Evolutionary conservation across 35 echinoderm and acorn worm genomes (phyloP), one percentile per base, ranked within the genome.

Genomic region (Holothuria glaberrima): DNA sequence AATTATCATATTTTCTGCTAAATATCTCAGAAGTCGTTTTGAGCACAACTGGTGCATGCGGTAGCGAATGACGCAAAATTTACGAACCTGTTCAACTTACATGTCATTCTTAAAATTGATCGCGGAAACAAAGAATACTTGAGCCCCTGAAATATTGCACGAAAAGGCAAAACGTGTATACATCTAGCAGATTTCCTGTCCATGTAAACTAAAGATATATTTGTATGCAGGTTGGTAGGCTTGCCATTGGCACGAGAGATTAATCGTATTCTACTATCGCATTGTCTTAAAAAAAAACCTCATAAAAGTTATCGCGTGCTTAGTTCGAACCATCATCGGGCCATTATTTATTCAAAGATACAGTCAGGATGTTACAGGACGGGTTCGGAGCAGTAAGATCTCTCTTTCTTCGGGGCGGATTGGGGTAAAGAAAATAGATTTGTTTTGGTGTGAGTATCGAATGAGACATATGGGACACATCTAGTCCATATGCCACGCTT

Each of bases 281-380:
- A 54, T 69, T 92, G 87, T 74, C 70, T 52, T 41, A 38, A 66
- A 88, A 72, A n/a, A 82, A 93, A 89, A 77, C 65, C 86, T 89
- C 91, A 94, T 94, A 82, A 94, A 94, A 89, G 86, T 86, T 72
- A 87, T 77, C 89, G 82, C 83, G 89, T 86, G 92, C 79, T 84
- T 80, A 80, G 75, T 91, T 62, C 44, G 88, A 64, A 86, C 78
- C 80, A 94, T 94, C 78, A 70, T 76, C 26, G 63, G 71, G 57
- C 54, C 81, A 94, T 94, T 94, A 94, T 94, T 91, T 94, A 94
- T 94, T 94, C 93, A 94, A 86, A 78, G 83, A 94, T 69, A 50
- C 62, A 64, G 60, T 36, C 61, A 62, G 60, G 48, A 36, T 19
- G 88, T 58, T 30, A 82, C 30, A 73, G 79, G 80, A 85, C 62